Percentiles rank a stretch among this genome's conserved stretches.
phyloP scores from a whole-genome alignment of 2,888 invertebrate species.

The Noctua janthina region DNA sequence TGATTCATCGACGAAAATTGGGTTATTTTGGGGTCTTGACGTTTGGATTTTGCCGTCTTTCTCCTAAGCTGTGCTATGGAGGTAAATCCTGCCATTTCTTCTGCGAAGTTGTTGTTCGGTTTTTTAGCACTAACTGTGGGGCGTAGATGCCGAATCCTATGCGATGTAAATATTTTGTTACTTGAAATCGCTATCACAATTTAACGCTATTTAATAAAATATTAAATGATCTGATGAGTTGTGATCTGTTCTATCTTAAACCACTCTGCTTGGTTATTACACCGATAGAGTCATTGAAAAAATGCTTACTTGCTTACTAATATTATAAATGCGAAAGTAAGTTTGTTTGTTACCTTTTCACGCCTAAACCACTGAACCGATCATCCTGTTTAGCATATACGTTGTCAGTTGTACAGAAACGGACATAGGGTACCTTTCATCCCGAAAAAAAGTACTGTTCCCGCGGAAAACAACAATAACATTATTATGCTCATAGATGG shows the following conservation, averaged over 20 bases:
- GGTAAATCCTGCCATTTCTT: not conserved
- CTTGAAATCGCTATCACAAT: not conserved
- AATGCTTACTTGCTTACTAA: no score
- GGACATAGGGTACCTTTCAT: no score
- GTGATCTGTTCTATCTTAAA: not conserved
- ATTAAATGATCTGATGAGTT: not conserved
- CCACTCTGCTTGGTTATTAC: not conserved
- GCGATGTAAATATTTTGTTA: not conserved
- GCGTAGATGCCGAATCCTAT: not conserved
- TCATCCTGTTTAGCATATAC: no score
- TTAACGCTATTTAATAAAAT: not conserved
- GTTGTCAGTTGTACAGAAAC: no score
- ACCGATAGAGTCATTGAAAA: not conserved
- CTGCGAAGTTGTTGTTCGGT: not conserved
- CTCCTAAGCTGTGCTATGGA: not conserved
- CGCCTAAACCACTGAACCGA: no score
- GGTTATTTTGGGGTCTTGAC: not conserved
- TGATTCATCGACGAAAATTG: slow-evolving; percentile 44
- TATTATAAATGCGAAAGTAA: no score
- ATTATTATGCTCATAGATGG: no score
- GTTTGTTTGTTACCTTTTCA: no score
- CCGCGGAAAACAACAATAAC: no score
- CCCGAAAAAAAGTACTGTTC: no score
- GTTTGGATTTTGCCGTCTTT: not conserved
- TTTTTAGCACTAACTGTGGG: not conserved